Conservation (phyloP, 2,888 invertebrate species). For the Caenorhabditis macrosperma region DNA sequence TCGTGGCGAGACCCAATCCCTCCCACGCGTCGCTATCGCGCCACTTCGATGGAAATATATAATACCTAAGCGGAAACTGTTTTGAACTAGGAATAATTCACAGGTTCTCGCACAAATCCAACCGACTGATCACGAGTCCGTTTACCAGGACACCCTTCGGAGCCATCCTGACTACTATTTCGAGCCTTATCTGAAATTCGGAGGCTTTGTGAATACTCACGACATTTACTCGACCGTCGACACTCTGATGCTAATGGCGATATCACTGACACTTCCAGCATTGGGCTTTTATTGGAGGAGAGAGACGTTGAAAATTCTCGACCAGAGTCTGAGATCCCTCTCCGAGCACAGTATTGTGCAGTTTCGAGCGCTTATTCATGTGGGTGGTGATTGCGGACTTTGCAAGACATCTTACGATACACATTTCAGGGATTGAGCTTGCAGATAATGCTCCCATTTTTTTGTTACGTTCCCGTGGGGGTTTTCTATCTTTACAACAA, state of each 20-base stretch:
- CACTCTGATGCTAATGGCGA: not conserved
- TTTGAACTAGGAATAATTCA: not conserved
- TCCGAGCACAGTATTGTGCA: constrained; percentile 8
- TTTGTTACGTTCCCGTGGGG: constrained; percentile 35
- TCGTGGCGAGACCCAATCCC: not conserved
- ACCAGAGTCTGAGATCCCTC: not conserved
- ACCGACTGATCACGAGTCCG: constrained; percentile 14
- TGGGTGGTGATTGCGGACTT: too few species aligned
- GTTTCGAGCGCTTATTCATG: constrained; percentile 43
- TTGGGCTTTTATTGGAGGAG: constrained; percentile 31
- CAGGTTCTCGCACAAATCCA: constrained; percentile 49
- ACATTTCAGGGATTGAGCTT: constrained; percentile 31
- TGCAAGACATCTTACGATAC: not conserved
- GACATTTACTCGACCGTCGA: constrained; percentile 23
- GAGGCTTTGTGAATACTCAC: constrained; percentile 47
- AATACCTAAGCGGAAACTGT: too few species aligned
- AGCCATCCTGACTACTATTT: constrained; percentile 45
- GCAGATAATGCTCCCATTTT: constrained; percentile 30
- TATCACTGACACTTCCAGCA: not conserved
- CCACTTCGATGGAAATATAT: too few species aligned
- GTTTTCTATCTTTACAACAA: constrained; percentile 38
- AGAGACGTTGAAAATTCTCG: constrained; percentile 32
- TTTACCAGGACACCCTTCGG: constrained; percentile 32
- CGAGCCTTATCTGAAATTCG: constrained; percentile 21
- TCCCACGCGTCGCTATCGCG: too few species aligned